Conservation (phyloP, 2,113 vertebrate genomes). For the Glareola pratincola region DNA sequence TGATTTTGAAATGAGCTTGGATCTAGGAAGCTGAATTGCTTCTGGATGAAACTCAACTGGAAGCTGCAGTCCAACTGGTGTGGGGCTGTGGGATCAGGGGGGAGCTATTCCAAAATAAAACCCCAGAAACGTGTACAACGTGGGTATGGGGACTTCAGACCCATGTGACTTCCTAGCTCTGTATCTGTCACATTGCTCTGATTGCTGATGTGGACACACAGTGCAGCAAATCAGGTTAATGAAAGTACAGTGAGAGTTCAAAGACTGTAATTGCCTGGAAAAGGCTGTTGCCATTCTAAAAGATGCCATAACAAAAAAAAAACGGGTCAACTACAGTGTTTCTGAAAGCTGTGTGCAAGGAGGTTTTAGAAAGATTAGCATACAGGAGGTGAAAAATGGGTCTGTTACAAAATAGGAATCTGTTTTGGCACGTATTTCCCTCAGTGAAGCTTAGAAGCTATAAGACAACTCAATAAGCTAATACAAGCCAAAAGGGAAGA, state of each 20-base stretch:
- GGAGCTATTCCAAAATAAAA: background rate
- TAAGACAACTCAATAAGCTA: background rate
- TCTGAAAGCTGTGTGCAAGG: background rate
- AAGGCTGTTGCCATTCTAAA: background rate
- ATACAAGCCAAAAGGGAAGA: background rate
- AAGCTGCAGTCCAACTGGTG: background rate
- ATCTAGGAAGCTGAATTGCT: background rate
- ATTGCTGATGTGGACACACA: background rate
- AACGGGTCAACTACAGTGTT: accelerated
- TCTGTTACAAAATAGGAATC: background rate
- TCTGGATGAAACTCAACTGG: background rate
- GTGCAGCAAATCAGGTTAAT: background rate
- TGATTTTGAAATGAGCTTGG: background rate
- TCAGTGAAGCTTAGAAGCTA: background rate
- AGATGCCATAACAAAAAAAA: background rate
- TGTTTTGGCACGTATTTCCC: background rate
- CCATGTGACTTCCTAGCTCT: background rate
- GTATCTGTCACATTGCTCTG: accelerated
- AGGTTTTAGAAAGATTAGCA: background rate
- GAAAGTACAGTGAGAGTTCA: background rate
- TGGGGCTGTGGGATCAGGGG: background rate
- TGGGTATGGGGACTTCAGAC: background rate
- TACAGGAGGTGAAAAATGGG: background rate
- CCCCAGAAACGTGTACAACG: accelerated
- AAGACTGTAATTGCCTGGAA: background rate